A percentile compares a stretch with the other conserved stretches of the same genome.
Evolutionary conservation across 2,797 vertebrate genomes (phyloP).

Genomic region (Paguma larvata): DNA sequence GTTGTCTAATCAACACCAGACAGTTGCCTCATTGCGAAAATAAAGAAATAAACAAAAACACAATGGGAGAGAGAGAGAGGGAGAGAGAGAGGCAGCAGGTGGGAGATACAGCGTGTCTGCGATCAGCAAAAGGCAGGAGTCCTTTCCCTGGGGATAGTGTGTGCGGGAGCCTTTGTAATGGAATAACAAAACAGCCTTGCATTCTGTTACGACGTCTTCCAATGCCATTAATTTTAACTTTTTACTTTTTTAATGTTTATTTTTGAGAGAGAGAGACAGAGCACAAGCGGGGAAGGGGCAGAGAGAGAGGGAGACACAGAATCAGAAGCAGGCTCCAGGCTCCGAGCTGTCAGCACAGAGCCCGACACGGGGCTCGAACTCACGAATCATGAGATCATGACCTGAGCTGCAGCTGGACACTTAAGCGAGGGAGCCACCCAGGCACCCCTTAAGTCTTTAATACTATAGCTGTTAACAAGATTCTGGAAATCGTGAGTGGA

Average conservation of each 20-base stretch:
- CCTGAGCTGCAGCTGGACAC: too few relatives aligned
- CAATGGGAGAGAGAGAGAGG: too few relatives aligned
- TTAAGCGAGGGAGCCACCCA: too few relatives aligned
- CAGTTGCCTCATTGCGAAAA: neutral
- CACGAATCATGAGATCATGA: too few relatives aligned
- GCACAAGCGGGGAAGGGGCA: too few relatives aligned
- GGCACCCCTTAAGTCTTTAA: neutral
- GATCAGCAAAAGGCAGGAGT: rapidly evolving
- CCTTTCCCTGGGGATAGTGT: rapidly evolving
- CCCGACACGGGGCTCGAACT: too few relatives aligned
- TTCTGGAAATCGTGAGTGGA: neutral
- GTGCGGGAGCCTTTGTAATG: neutral
- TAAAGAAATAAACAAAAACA: neutral
- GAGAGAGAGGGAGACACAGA: too few relatives aligned
- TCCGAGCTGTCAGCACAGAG: too few relatives aligned
- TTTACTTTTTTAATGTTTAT: neutral
- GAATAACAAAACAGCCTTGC: neutral
- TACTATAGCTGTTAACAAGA: rapidly evolving
- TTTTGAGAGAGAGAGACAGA: too few relatives aligned
- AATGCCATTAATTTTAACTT: neutral
- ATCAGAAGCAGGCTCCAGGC: too few relatives aligned
- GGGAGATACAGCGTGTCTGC: neutral
- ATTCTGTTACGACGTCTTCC: neutral
- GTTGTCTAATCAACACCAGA: neutral
- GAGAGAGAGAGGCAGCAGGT: too few relatives aligned